These are phyloP conservation scores for Nasua narica DNA, from an alignment of 2,797 vertebrate genomes.

Conservation along the genomic window DNA sequence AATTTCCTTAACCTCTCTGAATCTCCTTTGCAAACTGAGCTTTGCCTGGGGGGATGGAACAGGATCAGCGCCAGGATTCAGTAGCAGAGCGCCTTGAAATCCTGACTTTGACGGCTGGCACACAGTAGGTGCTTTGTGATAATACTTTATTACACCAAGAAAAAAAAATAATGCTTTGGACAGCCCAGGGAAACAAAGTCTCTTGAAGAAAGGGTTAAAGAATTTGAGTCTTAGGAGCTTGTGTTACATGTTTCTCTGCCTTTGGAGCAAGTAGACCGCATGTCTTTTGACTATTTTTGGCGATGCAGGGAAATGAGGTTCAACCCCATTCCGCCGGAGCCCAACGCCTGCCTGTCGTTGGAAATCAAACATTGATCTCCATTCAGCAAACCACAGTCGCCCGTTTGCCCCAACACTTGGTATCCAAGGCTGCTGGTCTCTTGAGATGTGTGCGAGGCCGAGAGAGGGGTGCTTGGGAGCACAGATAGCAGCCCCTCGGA, in stretches of 20 bases:
- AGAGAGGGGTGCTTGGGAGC: rapidly evolving
- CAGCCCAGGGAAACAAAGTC: not conserved
- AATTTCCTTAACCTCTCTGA: not conserved
- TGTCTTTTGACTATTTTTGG: not conserved
- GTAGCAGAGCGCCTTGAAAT: not conserved
- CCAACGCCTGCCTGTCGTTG: not conserved
- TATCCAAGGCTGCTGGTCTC: not conserved
- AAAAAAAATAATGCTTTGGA: not conserved
- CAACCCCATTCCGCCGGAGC: not conserved
- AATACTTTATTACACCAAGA: not conserved
- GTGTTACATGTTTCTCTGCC: not conserved
- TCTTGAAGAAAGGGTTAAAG: not conserved
- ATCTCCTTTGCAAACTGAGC: not conserved
- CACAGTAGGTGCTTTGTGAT: not conserved
- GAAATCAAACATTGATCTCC: not conserved
- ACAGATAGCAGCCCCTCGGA: rapidly evolving
- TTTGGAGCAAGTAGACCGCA: not conserved
- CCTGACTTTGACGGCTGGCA: not conserved
- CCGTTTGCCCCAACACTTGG: not conserved
- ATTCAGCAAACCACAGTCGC: not conserved
- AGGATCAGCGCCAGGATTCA: not conserved
- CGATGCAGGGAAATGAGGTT: too few species aligned
- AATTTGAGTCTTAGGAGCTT: not conserved
- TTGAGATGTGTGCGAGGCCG: not conserved
- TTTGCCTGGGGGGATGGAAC: not conserved